Evolutionary conservation across 2,797 vertebrate genomes (phyloP), one percentile per base, ranked within the genome.

Genomic region (Falco naumanni): DNA sequence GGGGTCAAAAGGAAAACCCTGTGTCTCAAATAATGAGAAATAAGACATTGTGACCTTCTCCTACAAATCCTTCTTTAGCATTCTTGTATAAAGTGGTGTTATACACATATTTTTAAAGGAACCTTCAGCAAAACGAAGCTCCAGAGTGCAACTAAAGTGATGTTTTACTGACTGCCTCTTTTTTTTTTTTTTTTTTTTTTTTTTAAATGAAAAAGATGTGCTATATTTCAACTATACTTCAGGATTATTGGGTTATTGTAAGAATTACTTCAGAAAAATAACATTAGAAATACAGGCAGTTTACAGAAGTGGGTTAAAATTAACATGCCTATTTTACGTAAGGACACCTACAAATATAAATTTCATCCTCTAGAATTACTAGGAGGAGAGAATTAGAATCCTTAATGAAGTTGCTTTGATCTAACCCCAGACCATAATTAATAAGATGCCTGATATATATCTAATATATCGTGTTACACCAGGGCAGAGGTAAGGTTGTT

Each of bases 401-500:
- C 14, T 85, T 57, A 79, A 28, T 0, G 0, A 80, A 77, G 43
- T 76, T 75, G 28, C 19, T 87, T 74, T 61, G n/a, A 79, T 91
- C 2, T 19, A 85, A 57, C 7, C 22, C 24, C 16, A 72, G 34
- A 56, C 64, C 48, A 41, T 59, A 93, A 85, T 77, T 78, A 59
- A 57, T 29, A 51, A 72, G 7, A 70, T 53, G 29, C 3, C 11
- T 65, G 48, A 66, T 71, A 69, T 9, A 25, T 65, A 51, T 15
- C 20, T 51, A 75, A 68, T 50, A 50, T 0, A 2, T 54, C 0
- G 0, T 13, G 16, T 41, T 64, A 37, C n/a, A 13, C 16, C 59
- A 59, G 31, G 43, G 43, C 11, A 63, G 51, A 84, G 25, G 34
- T 63, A 81, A 75, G 9, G 7, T 18, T 86, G 10, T 69, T 90